Base-by-base conservation (phyloP, 2,797 vertebrate species). In the Erpetoichthys calabaricus region DNA sequence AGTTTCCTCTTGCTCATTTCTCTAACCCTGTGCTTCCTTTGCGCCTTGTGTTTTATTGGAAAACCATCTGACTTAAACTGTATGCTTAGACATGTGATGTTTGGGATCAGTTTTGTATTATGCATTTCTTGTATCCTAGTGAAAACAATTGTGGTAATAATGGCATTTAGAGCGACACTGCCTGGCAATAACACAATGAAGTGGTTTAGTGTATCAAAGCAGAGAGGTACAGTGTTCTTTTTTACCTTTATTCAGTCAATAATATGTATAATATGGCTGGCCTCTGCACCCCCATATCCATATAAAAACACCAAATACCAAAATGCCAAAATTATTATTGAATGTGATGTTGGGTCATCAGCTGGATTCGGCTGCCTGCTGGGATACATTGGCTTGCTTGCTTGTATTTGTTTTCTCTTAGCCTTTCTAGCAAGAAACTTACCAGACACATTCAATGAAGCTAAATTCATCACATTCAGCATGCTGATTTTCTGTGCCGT, bases 41-140 rank as follows among this genome's bases (percentile, higher is more conserved):
- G 76, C 49, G 65, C 69, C 3, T 57, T 81, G 41, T 65, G 80
- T 47, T 85, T 84, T 46, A 75, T 86, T 43, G 84, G 81, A 0
- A 62, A 77, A 63, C 83, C 83, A 44, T 76, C 79, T 8, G 59
- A 75, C 63, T 77, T 74, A 74, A 70, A 78, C 8, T 86, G 84
- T 59, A 65, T 61, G 6, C 60, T 80, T 60, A 74, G 79, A 44
- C 80, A 82, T 56, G 74, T 79, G 43, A 76, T 75, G 4, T 85
- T 84, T 56, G 80, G 79, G 42, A 70, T 85, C 58, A 80, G 78
- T 65, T 85, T 84, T 67, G 74, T 77, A 2, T 73, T 85, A 3
- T 85, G 83, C 56, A 78, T 84, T 56, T 82, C 81, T 53, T 83
- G 84, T 59, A 75, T 85, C 8, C 67, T 86, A 58, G 78, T 76